Evolutionary conservation across 2,113 vertebrate genomes (phyloP).

Genomic region (Tilapia sparmanii): DNA sequence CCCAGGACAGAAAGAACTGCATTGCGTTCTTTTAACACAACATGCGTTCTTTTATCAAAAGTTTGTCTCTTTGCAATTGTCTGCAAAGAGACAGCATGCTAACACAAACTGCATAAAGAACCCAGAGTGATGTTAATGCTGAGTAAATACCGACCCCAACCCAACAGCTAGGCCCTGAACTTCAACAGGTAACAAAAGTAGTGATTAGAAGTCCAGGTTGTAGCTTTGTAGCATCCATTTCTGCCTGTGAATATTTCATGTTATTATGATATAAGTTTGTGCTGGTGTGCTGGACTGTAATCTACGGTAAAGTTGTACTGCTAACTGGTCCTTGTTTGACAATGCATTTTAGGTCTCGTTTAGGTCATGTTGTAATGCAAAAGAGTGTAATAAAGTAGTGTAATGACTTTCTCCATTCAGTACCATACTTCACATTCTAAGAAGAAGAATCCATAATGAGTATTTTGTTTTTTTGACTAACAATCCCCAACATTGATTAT

Average conservation of each 20-base stretch:
- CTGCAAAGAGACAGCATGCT: neutral
- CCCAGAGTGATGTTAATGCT: neutral
- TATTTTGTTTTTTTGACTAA: neutral
- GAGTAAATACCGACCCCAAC: neutral
- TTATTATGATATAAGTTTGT: neutral
- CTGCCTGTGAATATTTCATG: neutral
- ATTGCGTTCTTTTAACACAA: neutral
- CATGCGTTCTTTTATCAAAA: neutral
- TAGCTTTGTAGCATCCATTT: neutral
- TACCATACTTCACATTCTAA: neutral
- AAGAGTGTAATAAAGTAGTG: neutral
- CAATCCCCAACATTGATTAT: neutral
- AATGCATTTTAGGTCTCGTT: neutral
- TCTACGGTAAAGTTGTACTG: neutral
- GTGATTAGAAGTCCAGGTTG: neutral
- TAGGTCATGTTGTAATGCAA: neutral
- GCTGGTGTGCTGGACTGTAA: neutral
- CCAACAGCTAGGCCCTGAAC: neutral
- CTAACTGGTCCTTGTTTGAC: neutral
- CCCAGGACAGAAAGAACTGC: neutral
- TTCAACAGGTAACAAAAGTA: neutral
- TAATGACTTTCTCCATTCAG: neutral
- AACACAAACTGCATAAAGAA: neutral
- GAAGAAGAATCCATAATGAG: neutral
- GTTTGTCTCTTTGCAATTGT: neutral